Percentiles rank a stretch among this genome's conserved stretches.
Evolutionary conservation across 1,140 invertebrate species (phyloP).

Genomic region (Lerema accius): DNA sequence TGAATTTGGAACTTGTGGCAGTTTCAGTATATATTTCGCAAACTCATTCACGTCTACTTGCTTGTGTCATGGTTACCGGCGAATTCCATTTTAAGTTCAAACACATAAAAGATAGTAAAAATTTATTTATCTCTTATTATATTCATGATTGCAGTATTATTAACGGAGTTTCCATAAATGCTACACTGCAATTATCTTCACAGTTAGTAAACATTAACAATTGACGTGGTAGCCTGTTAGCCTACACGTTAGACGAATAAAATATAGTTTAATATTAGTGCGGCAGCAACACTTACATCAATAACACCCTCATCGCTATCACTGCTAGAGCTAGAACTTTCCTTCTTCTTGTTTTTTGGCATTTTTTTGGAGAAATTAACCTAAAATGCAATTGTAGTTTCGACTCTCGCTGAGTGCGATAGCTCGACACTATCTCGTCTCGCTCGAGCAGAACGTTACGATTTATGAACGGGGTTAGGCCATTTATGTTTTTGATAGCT

Average conservation of each 20-base stretch:
- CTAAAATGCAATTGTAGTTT: too few species aligned
- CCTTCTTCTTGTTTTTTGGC: constrained; percentile 79
- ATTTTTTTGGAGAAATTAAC: constrained; percentile 53
- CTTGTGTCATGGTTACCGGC: not conserved
- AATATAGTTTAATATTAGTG: too few species aligned
- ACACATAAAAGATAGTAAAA: constrained; percentile 1
- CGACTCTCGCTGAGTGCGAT: too few species aligned
- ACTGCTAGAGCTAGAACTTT: constrained; percentile 59
- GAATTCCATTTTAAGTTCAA: not conserved
- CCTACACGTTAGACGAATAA: not conserved
- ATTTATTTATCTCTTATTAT: too few species aligned
- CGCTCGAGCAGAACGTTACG: too few species aligned
- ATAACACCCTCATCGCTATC: constrained; percentile 80
- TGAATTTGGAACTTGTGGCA: too few species aligned
- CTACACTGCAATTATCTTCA: constrained; percentile 17
- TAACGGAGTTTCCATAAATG: constrained; percentile 15
- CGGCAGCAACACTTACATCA: constrained; percentile 77
- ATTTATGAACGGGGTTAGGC: too few species aligned
- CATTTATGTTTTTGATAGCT: too few species aligned
- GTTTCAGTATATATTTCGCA: too few species aligned
- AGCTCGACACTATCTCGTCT: too few species aligned
- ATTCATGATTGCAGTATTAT: too few species aligned
- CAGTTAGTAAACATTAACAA: constrained; percentile 18
- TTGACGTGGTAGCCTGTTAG: constrained; percentile 1
- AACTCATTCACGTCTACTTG: too few species aligned